Base-by-base conservation (phyloP, 2,113 vertebrate species). In the Campylorhamphus procurvoides region DNA sequence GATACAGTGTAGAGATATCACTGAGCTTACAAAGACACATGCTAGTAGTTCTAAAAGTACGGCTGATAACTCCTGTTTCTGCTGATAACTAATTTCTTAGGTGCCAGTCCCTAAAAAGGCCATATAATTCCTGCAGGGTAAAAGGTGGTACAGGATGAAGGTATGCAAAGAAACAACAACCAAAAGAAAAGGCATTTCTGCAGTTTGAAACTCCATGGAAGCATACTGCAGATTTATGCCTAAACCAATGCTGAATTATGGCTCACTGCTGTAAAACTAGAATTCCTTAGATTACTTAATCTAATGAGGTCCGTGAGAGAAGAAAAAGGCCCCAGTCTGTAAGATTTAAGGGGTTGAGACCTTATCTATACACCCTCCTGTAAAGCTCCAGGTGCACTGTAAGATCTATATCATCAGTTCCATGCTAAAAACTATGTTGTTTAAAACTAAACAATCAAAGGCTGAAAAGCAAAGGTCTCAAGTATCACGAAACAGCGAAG, bases 361-460 rank as follows among this genome's bases (percentile, higher is more conserved):
- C 75, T 96, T 94, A 94, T 93, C 93, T 96, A 63, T 72, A 77
- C 59, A 7, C 47, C 77, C 83, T 71, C 79, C 84, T 90, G 79
- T 67, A 94, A 91, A 96, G 60, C 47, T 94, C 94, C 95, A 95
- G 93, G 93, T 95, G 95, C 93, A 88, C 50, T 33, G 63, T 35
- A 75, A 96, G 91, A 96, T 96, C 93, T 86, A 0, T 93, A 96
- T 96, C 95, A 88, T 74, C 74, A 49, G 68, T 56, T 88, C 79
- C 79, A 77, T 56, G 82, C 72, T 86, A 90, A 90, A 96, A 96
- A 63, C 78, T 1, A 31, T 74, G 85, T 59, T 94, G 85, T 88
- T 94, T 94, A 93, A 89, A 95, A 92, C 92, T 60, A 80, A 94
- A 63, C 87, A 93, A 77, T 91, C 90, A 91, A 91, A 94, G 92